Conservation (phyloP, 2,888 invertebrate species). For the Callyntrura guangdongensis region DNA sequence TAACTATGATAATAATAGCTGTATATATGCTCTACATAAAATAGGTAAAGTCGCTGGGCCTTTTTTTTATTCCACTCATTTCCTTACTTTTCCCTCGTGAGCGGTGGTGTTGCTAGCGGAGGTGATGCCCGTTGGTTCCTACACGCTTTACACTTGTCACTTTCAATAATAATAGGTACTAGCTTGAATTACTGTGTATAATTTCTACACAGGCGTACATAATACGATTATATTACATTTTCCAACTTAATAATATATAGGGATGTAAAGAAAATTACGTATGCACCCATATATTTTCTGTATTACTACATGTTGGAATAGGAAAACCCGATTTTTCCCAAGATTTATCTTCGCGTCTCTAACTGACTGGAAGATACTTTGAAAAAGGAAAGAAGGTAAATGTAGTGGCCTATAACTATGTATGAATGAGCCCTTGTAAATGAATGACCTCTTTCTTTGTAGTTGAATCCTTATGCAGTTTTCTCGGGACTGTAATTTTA, state of each 20-base stretch:
- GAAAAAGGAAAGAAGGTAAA: conserved; percentile 5
- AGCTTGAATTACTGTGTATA: conserved; percentile 39
- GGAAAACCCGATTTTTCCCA: conserved; percentile 56
- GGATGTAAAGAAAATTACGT: conserved; percentile 50
- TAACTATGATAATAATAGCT: conserved; percentile 78
- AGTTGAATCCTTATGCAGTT: neutral
- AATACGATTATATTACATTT: too few species aligned
- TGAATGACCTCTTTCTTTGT: conserved; percentile 52
- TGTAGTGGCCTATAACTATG: neutral
- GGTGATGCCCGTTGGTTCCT: neutral
- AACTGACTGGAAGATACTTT: conserved; percentile 58
- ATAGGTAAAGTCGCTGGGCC: conserved; percentile 61
- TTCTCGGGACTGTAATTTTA: too few species aligned
- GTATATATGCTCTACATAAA: conserved; percentile 67
- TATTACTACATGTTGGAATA: conserved; percentile 5
- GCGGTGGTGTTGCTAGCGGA: conserved; percentile 7
- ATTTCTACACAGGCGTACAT: neutral
- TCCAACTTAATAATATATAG: neutral
- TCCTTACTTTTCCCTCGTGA: conserved; percentile 55
- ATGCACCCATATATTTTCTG: conserved; percentile 19
- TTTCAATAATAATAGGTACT: conserved; percentile 31
- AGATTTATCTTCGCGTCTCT: conserved; percentile 74
- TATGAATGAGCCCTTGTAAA: conserved; percentile 66
- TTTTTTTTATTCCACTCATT: conserved; percentile 71
- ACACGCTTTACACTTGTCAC: conserved; percentile 12